Evolutionary conservation across 2,797 vertebrate species (phyloP).

Genomic region (Manis pentadactyla): DNA sequence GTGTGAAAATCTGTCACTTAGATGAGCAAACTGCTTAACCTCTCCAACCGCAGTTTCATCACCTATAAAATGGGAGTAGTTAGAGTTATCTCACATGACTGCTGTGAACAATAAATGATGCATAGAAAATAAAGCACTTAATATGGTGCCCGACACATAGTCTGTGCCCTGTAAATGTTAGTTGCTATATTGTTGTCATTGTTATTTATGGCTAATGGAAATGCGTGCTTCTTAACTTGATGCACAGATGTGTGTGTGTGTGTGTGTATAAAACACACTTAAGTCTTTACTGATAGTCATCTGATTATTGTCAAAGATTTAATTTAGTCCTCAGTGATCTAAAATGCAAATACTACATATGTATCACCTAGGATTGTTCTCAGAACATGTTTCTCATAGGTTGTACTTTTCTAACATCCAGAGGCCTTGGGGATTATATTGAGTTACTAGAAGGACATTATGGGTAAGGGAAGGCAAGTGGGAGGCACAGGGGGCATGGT

Average conservation of each 20-base stretch:
- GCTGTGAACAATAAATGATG: conserved; percentile 1
- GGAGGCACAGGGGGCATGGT: background rate
- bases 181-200: background rate
- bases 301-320: conserved; percentile 20
- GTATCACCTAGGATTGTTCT: background rate
- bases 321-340: background rate
- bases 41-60: conserved; percentile 4
- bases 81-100: background rate
- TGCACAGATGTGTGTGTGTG: background rate
- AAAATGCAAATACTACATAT: background rate
- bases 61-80: conserved; percentile 44
- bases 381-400: background rate
- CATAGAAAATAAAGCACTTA: background rate
- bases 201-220: conserved; percentile 27
- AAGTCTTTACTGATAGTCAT: conserved; percentile 34
- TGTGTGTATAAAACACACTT: background rate
- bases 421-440: background rate
- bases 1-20: conserved; percentile 28
- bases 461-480: background rate
- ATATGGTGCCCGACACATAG: background rate
- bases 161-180: background rate
- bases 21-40: conserved; percentile 8
- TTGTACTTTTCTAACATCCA: background rate
- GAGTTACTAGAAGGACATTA: background rate
- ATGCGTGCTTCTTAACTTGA: background rate